Conservation (phyloP, 2,888 invertebrate species). For the Heteromyza rotundicornis region DNA sequence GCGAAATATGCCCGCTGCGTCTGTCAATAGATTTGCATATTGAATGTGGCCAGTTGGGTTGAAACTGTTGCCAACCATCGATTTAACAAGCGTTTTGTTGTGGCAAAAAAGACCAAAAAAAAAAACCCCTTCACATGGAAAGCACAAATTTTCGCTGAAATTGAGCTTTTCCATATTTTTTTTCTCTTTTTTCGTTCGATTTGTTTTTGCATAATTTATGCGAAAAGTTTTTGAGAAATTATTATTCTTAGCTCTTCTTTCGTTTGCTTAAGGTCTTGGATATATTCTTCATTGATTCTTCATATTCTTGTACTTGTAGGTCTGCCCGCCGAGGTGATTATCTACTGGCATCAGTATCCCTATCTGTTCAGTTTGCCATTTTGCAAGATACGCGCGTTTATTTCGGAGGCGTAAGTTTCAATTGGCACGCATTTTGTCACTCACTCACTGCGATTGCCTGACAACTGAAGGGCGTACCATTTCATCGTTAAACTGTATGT, state of each 20-base stretch:
- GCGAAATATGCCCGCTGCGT: no score
- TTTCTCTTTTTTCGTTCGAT: not conserved
- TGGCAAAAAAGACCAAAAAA: no score
- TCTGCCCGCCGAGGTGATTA: constrained; percentile 82
- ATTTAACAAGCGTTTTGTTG: no score
- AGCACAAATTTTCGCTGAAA: no score
- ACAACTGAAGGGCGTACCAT: not conserved
- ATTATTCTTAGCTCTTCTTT: not conserved
- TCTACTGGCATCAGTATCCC: constrained; percentile 89
- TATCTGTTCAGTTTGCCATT: constrained; percentile 79
- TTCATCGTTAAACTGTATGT: no score
- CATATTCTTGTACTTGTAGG: constrained; percentile 64
- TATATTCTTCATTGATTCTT: not conserved
- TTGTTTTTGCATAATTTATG: constrained; percentile 14
- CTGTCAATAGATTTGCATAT: no score
- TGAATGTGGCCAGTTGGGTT: no score
- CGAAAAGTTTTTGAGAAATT: constrained; percentile 3
- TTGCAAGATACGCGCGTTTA: constrained; percentile 81
- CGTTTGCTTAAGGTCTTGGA: not conserved
- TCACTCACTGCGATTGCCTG: not conserved
- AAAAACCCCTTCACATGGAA: no score
- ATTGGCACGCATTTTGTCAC: no score
- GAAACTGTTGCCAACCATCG: no score
- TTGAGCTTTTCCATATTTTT: no score
- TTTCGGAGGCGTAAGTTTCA: constrained; percentile 86